Conservation (phyloP, 2,113 vertebrate species). For the Stigmatopora nigra region DNA sequence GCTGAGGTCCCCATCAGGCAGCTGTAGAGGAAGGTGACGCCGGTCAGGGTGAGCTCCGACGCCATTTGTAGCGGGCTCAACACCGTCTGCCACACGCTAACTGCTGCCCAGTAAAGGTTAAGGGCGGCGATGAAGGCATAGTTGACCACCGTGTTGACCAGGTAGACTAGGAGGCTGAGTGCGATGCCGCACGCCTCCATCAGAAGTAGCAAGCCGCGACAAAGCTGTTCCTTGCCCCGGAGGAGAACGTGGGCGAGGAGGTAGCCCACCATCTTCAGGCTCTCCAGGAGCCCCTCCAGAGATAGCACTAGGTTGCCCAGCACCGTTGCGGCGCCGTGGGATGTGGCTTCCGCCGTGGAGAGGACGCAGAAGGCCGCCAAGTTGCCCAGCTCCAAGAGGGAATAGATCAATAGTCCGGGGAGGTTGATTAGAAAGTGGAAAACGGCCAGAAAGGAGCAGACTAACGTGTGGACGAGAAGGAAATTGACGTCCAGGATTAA, state of each 20-base stretch:
- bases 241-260: slow-evolving; percentile 74
- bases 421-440: slow-evolving; percentile 71
- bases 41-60: slow-evolving; percentile 70
- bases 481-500: slow-evolving; percentile 87
- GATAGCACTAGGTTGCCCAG: slow-evolving; percentile 60
- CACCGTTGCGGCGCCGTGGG: slow-evolving; percentile 45
- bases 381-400: slow-evolving; percentile 69
- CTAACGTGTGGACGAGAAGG: slow-evolving; percentile 77
- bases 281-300: slow-evolving; percentile 76
- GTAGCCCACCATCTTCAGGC: slow-evolving; percentile 82
- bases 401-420: slow-evolving; percentile 66
- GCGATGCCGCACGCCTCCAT: slow-evolving; percentile 77
- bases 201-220: slow-evolving; percentile 69
- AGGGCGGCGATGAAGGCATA: slow-evolving; percentile 80
- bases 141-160: slow-evolving; percentile 85
- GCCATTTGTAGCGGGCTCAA: slow-evolving; percentile 70
- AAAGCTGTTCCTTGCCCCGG: slow-evolving; percentile 77
- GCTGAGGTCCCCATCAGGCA: slow-evolving; percentile 76
- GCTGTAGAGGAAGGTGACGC: slow-evolving; percentile 81
- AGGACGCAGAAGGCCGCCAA: slow-evolving; percentile 57
- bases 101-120: slow-evolving; percentile 71
- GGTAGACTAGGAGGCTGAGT: slow-evolving; percentile 80
- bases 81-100: slow-evolving; percentile 73
- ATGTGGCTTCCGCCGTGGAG: slow-evolving; percentile 54
- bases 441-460: slow-evolving; percentile 70